Evolutionary conservation across 1,140 invertebrate genomes (phyloP), one percentile per base, ranked within the genome.

Genomic region (Drosophila bocqueti): DNA sequence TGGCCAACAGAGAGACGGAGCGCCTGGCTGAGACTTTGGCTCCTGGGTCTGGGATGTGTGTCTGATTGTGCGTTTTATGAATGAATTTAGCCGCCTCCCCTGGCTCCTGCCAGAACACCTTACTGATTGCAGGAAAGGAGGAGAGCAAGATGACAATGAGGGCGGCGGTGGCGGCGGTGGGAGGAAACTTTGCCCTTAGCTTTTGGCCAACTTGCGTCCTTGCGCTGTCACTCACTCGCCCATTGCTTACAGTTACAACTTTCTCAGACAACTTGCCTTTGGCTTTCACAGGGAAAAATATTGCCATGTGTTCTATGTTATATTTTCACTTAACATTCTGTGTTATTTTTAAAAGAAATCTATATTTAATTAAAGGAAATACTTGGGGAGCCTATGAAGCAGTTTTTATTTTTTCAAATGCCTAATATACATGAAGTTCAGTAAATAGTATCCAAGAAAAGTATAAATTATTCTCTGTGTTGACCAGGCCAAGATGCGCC

Each of bases 191-290:
- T 79, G 81, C 74, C 84, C 85, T 89, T 64, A 72, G 65, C 42
- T 61, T 64, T 57, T 29, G 49, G 67, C 61, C 49, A 38, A 34
- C 36, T 62, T 31, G 45, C n/a, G 31, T 60, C 64, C 54, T 36
- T 36, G 62, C 61, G 18, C 59, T 78, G 75, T 79, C 76, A 72
- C 42, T 79, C 75, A 71, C 47, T 60, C 50, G 62, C 46, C 62
- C 71, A 74, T 81, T 79, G 75, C 82, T 72, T 77, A 79, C 65
- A 85, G 84, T 89, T 78, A 81, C 81, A 89, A 90, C 74, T 84
- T 89, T 79, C 66, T 63, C 64, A 40, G 58, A 24, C 38, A 65
- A 64, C 61, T 65, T 67, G 24, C 47, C 55, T 26, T 16, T 24
- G n/a, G 11, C 21, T 6, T 38, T 59, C 50, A 49, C 62, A 34